phyloP scores from a whole-genome alignment of 2,113 vertebrate species.

The Cyanistes caeruleus region DNA sequence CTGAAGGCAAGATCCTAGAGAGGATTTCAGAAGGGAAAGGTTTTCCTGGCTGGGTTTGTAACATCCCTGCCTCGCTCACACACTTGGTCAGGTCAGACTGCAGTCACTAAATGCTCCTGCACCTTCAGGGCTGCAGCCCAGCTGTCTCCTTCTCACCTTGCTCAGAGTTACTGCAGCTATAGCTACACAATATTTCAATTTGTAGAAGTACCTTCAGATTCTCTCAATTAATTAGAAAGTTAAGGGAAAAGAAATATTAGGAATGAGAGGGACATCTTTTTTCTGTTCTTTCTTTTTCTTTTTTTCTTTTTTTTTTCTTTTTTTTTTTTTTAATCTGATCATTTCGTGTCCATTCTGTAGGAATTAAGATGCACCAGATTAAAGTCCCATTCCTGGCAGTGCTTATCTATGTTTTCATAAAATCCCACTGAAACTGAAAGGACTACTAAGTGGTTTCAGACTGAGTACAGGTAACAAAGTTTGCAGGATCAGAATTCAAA shows the following conservation, averaged over 20 bases:
- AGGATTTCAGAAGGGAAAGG: background rate
- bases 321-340: background rate
- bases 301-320: background rate
- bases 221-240: background rate
- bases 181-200: background rate
- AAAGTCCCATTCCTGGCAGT: conserved; percentile 41
- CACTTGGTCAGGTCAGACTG: background rate
- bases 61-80: background rate
- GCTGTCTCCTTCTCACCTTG: background rate
- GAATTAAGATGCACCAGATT: conserved; percentile 44
- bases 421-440: conserved; percentile 51
- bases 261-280: background rate
- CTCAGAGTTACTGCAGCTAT: background rate
- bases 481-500: conserved; percentile 13
- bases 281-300: background rate
- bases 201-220: background rate
- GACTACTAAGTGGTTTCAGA: conserved; percentile 53
- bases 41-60: background rate
- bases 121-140: background rate
- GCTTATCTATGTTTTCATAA: conserved; percentile 57
- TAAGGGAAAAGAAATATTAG: background rate
- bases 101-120: background rate
- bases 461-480: conserved; percentile 47
- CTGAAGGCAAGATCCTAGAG: background rate
- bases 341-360: conserved; percentile 55